phyloP scores from a whole-genome alignment of 2,888 invertebrate genomes.

The Zygogramma bicolorata region DNA sequence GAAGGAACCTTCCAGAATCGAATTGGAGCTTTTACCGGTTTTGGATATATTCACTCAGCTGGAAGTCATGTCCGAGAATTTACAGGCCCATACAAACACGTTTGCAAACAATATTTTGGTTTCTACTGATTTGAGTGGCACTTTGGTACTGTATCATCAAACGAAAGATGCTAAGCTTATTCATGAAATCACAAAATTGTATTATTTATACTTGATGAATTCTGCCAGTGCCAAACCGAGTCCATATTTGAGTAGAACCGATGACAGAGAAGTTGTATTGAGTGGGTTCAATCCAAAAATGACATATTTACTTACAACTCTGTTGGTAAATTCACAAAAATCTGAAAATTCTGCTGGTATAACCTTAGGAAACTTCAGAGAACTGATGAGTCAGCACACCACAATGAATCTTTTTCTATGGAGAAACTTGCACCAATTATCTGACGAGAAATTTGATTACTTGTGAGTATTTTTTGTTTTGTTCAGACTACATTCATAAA shows the following conservation, averaged over 20 bases:
- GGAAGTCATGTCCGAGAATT: constrained; percentile 23
- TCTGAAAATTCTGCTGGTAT: constrained; percentile 29
- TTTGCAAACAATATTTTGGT: constrained; percentile 47
- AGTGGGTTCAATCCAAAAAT: constrained; percentile 49
- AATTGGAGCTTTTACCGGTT: constrained; percentile 54
- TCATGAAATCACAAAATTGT: constrained; percentile 57
- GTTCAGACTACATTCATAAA: background rate
- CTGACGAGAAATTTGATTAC: constrained; percentile 66
- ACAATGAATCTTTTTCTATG: constrained; percentile 71
- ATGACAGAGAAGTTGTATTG: constrained; percentile 32
- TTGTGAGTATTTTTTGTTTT: constrained; percentile 62
- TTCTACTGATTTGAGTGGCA: constrained; percentile 54
- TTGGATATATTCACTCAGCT: constrained; percentile 56
- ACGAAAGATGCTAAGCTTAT: constrained; percentile 51
- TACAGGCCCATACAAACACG: background rate
- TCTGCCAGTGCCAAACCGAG: constrained; percentile 49
- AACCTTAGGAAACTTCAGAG: constrained; percentile 69
- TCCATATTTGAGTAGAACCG: constrained; percentile 41
- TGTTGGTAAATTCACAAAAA: constrained; percentile 48
- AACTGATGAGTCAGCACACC: constrained; percentile 68
- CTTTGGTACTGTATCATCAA: constrained; percentile 50
- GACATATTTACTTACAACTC: constrained; percentile 45
- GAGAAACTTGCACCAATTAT: constrained; percentile 72
- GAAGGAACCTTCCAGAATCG: constrained; percentile 38
- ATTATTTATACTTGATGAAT: constrained; percentile 54